These are phyloP conservation scores for Apodemia duryi DNA, from an alignment of 2,888 invertebrate species.

Conservation along the genomic window DNA sequence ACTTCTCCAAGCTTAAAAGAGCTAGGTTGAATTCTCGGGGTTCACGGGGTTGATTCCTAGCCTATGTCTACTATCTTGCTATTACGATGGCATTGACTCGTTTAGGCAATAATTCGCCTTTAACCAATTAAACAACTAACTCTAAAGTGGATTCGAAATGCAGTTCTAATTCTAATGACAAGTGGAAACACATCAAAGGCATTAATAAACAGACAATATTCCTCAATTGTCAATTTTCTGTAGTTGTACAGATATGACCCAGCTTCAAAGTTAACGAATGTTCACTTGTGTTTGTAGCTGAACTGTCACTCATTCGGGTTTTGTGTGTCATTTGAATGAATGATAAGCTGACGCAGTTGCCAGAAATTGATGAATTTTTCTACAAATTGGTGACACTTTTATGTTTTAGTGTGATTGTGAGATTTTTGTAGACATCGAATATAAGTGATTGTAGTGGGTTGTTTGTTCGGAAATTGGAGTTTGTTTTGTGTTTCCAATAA, in stretches of 20 bases:
- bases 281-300: constrained; percentile 6
- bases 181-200: background rate
- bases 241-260: background rate
- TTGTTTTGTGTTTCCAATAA: too few species aligned
- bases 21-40: too few species aligned
- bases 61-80: too few species aligned
- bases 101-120: too few species aligned
- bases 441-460: too few species aligned
- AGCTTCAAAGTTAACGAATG: constrained; percentile 13
- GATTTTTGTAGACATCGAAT: background rate
- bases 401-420: background rate
- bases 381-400: background rate
- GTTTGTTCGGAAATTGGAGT: too few species aligned
- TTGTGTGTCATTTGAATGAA: background rate
- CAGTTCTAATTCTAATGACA: background rate
- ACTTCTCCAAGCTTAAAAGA: too few species aligned
- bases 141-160: too few species aligned
- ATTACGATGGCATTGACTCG: too few species aligned
- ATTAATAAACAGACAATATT: constrained; percentile 5
- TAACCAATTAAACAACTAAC: too few species aligned
- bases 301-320: constrained; percentile 11
- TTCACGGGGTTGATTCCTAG: too few species aligned
- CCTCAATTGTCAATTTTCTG: background rate
- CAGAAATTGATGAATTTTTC: background rate
- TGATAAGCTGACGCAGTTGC: background rate